These are phyloP conservation scores for Dryobotodes eremita DNA, from an alignment of 2,888 invertebrate genomes.

Conservation along the genomic window DNA sequence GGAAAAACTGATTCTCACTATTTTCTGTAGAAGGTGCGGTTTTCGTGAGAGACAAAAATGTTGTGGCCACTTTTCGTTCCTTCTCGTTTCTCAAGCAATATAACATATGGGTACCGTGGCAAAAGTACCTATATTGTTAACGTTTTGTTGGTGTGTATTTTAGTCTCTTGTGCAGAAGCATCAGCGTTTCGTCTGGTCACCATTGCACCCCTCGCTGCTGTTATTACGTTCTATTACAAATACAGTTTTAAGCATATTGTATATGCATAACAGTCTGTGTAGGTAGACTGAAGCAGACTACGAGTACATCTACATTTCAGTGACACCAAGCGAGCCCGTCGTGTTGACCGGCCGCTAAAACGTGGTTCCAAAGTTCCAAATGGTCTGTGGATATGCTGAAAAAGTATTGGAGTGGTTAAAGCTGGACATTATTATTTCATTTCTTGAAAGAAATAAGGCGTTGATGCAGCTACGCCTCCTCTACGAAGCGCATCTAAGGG, in stretches of 20 bases:
- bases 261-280: not conserved
- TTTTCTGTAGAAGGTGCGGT: not conserved
- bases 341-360: not conserved
- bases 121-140: not conserved
- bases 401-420: not conserved
- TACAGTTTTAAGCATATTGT: not conserved
- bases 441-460: slow-evolving; percentile 5
- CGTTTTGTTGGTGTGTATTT: not conserved
- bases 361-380: not conserved
- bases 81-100: not conserved
- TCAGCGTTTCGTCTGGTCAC: not conserved
- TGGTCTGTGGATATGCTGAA: not conserved
- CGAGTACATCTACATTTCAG: not conserved
- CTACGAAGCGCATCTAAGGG: not conserved
- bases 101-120: not conserved
- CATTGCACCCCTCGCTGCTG: not conserved
- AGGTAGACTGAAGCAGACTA: not conserved
- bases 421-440: not conserved
- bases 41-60: not conserved
- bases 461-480: not conserved
- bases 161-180: not conserved
- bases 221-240: not conserved
- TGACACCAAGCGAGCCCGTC: not conserved
- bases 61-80: no score
- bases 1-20: not conserved